phyloP scores from a whole-genome alignment of 2,113 vertebrate genomes.

The Microcebus tavaratra region DNA sequence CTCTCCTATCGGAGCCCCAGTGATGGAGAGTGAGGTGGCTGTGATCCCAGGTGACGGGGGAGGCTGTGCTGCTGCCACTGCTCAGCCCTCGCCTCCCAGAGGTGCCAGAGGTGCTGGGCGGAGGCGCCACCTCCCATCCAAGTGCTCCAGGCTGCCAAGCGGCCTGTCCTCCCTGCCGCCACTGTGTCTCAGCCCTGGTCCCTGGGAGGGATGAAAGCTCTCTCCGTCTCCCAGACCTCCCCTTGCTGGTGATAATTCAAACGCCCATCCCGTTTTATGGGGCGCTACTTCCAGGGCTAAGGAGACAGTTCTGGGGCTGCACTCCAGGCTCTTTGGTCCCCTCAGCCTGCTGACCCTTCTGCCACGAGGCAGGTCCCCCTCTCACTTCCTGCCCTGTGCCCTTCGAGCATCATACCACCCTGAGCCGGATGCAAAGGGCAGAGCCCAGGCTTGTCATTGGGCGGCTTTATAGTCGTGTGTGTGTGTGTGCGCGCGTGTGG shows the following conservation, averaged over 20 bases:
- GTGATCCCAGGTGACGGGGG: neutral
- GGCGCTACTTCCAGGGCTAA: neutral
- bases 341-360: neutral
- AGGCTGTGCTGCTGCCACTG: neutral
- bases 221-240: neutral
- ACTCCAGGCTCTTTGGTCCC: neutral
- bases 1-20: neutral
- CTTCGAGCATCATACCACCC: neutral
- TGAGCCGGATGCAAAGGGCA: neutral
- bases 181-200: constrained; percentile 3
- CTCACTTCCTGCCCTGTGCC: neutral
- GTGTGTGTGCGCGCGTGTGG: neutral
- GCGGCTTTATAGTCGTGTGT: neutral
- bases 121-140: neutral
- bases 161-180: neutral
- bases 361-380: neutral
- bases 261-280: constrained; percentile 67
- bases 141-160: neutral
- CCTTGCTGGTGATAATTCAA: constrained; percentile 23
- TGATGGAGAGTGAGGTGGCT: neutral
- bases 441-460: neutral
- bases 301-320: neutral
- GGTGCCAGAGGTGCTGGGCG: too few relatives aligned
- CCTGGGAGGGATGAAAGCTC: constrained; percentile 23
- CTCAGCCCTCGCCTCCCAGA: neutral